Percentiles rank a stretch among this genome's conserved stretches.
phyloP scores from a whole-genome alignment of 2,888 invertebrate genomes.

The Neoascia interrupta region DNA sequence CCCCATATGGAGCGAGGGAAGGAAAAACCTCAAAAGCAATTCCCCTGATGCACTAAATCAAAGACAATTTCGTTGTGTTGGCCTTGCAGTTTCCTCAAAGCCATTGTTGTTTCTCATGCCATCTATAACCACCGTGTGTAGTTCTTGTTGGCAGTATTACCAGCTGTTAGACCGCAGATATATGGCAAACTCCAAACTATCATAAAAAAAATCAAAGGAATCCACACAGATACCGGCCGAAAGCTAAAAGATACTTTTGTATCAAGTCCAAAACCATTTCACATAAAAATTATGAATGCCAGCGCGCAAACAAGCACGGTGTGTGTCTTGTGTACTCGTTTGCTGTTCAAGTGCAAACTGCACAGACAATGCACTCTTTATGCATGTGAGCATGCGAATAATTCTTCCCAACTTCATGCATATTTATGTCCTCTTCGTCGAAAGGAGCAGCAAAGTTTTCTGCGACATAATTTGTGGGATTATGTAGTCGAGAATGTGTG shows the following conservation, averaged over 20 bases:
- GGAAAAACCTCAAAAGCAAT: background rate
- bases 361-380: slow-evolving; percentile 59
- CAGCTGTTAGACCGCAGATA: background rate
- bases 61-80: slow-evolving; percentile 28
- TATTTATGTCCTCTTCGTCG: slow-evolving; percentile 41
- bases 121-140: slow-evolving; percentile 2
- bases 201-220: background rate
- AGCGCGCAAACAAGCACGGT: slow-evolving; percentile 5
- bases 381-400: slow-evolving; percentile 13
- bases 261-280: slow-evolving; percentile 63
- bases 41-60: slow-evolving; percentile 40
- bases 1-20: no score
- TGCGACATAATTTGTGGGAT: slow-evolving; percentile 49
- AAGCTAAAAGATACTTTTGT: no score
- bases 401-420: slow-evolving; percentile 39
- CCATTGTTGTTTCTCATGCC: slow-evolving; percentile 44
- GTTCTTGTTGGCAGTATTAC: slow-evolving; percentile 3
- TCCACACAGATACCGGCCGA: background rate
- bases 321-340: slow-evolving; percentile 7
- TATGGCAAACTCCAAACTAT: slow-evolving; percentile 16
- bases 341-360: slow-evolving; percentile 26
- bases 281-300: slow-evolving; percentile 65
- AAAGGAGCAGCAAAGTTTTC: slow-evolving; percentile 18
- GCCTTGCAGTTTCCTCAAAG: slow-evolving; percentile 38
- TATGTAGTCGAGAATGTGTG: slow-evolving; percentile 29